phyloP scores from a whole-genome alignment of 2,113 vertebrate species.

The Hemibates koningsi region DNA sequence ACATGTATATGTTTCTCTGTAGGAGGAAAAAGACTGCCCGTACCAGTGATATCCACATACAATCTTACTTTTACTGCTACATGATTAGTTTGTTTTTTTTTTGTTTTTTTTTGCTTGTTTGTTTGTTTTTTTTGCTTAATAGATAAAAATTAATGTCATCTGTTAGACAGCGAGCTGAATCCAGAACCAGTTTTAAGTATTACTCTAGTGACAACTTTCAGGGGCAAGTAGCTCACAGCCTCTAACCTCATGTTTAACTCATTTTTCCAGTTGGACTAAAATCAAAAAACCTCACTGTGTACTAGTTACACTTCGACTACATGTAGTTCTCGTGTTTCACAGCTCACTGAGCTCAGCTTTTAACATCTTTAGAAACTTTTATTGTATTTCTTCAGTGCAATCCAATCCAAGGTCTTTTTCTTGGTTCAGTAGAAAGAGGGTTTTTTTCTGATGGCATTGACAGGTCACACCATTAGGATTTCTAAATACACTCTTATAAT shows the following conservation, averaged over 20 bases:
- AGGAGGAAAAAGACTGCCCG: neutral
- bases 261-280: neutral
- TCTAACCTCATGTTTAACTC: neutral
- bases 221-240: neutral
- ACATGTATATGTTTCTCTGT: neutral
- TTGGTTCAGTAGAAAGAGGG: neutral
- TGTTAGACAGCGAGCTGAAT: neutral
- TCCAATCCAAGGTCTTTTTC: neutral
- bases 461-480: neutral
- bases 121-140: neutral
- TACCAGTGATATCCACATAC: neutral
- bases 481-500: neutral
- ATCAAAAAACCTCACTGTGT: neutral
- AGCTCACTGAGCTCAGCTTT: neutral
- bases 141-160: neutral
- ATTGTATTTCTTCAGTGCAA: neutral
- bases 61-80: neutral
- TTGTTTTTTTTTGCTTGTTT: too few species aligned
- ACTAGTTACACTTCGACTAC: neutral
- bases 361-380: neutral
- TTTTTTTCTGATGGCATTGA: neutral
- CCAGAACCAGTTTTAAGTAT: neutral
- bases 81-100: fast-evolving
- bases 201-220: neutral
- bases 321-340: neutral